Base-by-base conservation (phyloP, 35 echinoderm and acorn worm species). In the Apostichopus parvimensis region DNA sequence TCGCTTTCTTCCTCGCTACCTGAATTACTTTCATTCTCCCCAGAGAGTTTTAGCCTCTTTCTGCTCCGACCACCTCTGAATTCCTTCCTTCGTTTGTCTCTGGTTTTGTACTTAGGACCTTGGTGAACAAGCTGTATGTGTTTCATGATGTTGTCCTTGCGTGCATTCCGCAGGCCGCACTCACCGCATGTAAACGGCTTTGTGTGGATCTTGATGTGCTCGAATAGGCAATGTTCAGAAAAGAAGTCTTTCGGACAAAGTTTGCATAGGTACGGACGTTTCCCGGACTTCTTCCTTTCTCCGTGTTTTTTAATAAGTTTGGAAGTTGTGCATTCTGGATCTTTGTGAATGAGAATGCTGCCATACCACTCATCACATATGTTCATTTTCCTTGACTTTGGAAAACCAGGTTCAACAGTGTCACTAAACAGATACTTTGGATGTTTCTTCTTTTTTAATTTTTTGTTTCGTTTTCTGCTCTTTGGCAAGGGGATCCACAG, bases 121-220 rank as follows among this genome's bases (percentile, higher is more conserved):
- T 61, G 86, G 80, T 97, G 95, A 83, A 91, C 92, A 25, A 93
- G 79, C 61, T 97, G 90, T 54, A 97, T 97, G 76, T 97, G 95
- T 73, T 94, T 94, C 75, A 94, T 82, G 57, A 97, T 94, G 80
- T 97, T 97, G 70, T 97, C 95, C 87, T 97, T 97, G 53, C 95
- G 77, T 23, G 95, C 87, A 34, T 94, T 90, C 13, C 93, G 93
- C 90, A 90, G 88, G 75, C 95, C 95, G 78, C 95, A 97, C 57
- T 78, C 78, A 53, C 95, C 92, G 64, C 95, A 97, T 9, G 92
- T 90, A 79, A 94, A 97, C 12, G 95, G 95, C 77, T 94, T 94
- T 21, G 92, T 92, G 79, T 97, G 95, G 15, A 93, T 97, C 66
- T 97, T 97, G 59, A 97, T 97, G 64, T 97, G 95, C 77, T 97